Conservation (phyloP, 2,888 invertebrate genomes). For the Nezara viridula region DNA sequence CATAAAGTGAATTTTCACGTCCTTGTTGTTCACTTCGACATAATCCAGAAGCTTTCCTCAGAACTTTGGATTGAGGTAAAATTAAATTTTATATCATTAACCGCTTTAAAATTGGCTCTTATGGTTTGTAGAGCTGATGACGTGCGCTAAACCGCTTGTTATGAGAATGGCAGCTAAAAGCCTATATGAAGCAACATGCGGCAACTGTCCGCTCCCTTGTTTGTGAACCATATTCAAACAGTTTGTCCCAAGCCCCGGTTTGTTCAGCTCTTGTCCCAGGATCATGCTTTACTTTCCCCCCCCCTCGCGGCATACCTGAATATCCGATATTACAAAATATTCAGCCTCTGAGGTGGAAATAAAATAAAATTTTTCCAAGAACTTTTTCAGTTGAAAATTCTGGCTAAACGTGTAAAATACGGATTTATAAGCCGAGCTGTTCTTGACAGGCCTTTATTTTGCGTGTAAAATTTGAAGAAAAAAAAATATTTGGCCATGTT, state of each 20-base stretch:
- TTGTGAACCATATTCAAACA: constrained; percentile 31
- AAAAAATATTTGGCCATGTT: not conserved
- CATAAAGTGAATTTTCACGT: too few relatives aligned
- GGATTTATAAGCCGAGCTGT: not conserved
- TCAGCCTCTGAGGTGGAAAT: not conserved
- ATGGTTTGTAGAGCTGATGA: not conserved
- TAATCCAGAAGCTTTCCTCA: not conserved
- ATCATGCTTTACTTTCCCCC: not conserved
- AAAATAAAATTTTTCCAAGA: not conserved
- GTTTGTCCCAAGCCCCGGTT: not conserved
- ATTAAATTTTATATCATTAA: not conserved
- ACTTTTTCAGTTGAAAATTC: not conserved
- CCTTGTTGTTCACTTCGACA: too few relatives aligned
- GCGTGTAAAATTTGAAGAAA: not conserved
- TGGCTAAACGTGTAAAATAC: not conserved
- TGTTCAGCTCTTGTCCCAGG: not conserved
- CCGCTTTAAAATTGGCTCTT: not conserved
- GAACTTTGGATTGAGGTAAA: not conserved
- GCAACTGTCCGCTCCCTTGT: not conserved
- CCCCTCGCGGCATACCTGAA: not conserved
- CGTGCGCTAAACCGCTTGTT: not conserved
- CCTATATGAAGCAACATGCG: not conserved
- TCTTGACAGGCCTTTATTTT: not conserved
- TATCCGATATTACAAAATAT: not conserved
- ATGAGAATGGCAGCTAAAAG: not conserved